A percentile compares a stretch with the other conserved stretches of the same genome.
Evolutionary conservation across 2,797 vertebrate species (phyloP).

Genomic region (Mormyrops attenuatus): DNA sequence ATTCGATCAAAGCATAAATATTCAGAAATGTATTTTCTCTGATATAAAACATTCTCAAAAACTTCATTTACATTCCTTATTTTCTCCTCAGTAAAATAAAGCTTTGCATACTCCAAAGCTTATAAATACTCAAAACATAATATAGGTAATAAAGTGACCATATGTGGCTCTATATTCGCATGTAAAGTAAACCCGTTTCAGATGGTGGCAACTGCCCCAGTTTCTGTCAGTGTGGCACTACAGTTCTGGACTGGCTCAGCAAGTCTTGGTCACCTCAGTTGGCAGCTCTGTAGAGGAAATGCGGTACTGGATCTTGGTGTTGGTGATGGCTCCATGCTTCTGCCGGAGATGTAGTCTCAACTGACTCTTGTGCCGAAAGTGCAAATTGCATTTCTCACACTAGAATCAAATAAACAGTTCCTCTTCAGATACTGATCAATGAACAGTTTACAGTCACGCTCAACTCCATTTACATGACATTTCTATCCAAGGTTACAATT

Average conservation of each 20-base stretch:
- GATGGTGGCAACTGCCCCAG: slow-evolving; percentile 57
- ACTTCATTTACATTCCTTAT: slow-evolving; percentile 64
- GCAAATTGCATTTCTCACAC: slow-evolving; percentile 99
- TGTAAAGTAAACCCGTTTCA: slow-evolving; percentile 74
- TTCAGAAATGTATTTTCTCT: slow-evolving; percentile 71
- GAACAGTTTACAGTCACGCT: neutral
- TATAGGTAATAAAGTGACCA: slow-evolving; percentile 72
- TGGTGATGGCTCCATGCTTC: slow-evolving; percentile 98
- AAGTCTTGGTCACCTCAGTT: slow-evolving; percentile 81
- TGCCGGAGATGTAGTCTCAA: slow-evolving; percentile 91
- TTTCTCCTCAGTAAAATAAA: slow-evolving; percentile 67
- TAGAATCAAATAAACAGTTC: slow-evolving; percentile 39
- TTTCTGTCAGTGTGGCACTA: slow-evolving; percentile 69
- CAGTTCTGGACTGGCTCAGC: slow-evolving; percentile 71
- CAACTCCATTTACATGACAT: neutral
- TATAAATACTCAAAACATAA: slow-evolving; percentile 61
- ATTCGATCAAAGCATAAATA: slow-evolving; percentile 60
- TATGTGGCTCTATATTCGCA: slow-evolving; percentile 65
- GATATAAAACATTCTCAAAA: slow-evolving; percentile 74
- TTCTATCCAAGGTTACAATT: neutral
- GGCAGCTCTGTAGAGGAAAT: slow-evolving; percentile 75
- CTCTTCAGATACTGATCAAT: neutral
- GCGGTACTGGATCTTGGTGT: slow-evolving; percentile 97
- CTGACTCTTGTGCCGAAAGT: slow-evolving; percentile 99
- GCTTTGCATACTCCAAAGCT: slow-evolving; percentile 63